Base-by-base conservation (phyloP, 2,888 invertebrate genomes). In the Drosophila setosimentum region DNA sequence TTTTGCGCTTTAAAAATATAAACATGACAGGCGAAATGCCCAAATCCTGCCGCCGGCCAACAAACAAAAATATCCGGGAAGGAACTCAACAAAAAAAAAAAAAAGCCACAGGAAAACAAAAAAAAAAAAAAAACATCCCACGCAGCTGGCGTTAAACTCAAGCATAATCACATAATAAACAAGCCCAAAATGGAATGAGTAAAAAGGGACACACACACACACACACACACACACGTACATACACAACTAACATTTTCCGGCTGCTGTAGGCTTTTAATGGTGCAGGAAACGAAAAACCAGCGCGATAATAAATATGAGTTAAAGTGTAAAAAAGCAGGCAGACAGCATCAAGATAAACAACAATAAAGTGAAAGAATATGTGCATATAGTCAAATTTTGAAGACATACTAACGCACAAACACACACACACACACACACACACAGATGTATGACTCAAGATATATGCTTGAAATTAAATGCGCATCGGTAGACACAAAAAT, bases 111-210 rank as follows among this genome's bases (percentile, higher is more conserved):
- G 45, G 51, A 54, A 50, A 35, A 49, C 30, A 24, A 55, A 24
- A 33, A 49, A 64, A 67, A 57, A 27, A 63, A 29, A 33, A 59
- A 68, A 59, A 50, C 61, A 59, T 68, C 58, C 60, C 51, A 53
- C 59, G 70, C 82, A 71, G 62, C 62, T 65, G 72, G 71, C 71
- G 75, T 82, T 87, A 77, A 77, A 84, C 72, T 90, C 72, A 66
- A 72, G 89, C 89, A 85, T 87, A 87, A 87, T 87, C 87, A 90
- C 87, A 87, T 87, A 87, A 87, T 87, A 87, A 87, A 87, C 78
- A 87, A 81, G 70, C 68, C 53, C 32, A 53, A 29, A 64, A 60
- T 35, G 66, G 42, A 60, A 68, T 49, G 64, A 68, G 63, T 69
- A 40, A 54, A 76, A 68, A 73, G 50, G 18, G 61, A 33, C 16